phyloP scores from a whole-genome alignment of 2,888 invertebrate genomes.

The Ichneumon xanthorius region DNA sequence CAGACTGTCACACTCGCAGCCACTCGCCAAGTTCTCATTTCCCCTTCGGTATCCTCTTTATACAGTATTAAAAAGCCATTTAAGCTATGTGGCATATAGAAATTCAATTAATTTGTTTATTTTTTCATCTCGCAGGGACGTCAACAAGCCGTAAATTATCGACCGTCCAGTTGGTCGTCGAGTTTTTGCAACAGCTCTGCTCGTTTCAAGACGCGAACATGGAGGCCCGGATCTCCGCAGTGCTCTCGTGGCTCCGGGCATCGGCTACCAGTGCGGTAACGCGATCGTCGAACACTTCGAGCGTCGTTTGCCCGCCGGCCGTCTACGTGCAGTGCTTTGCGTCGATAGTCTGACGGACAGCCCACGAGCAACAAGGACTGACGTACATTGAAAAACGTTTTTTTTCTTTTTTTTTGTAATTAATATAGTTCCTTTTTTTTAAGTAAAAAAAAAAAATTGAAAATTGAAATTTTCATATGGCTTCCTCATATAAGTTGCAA shows the following conservation, averaged over 20 bases:
- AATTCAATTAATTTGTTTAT: not conserved
- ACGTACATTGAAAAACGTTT: no score
- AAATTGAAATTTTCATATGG: no score
- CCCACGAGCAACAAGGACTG: conserved; percentile 87
- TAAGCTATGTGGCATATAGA: not conserved
- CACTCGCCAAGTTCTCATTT: no score
- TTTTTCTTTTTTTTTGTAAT: no score
- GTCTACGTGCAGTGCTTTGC: conserved; percentile 92
- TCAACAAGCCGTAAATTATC: conserved; percentile 79
- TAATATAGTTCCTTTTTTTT: no score
- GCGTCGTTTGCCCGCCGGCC: conserved; percentile 84
- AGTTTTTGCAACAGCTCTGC: conserved; percentile 93
- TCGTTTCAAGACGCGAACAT: conserved; percentile 87
- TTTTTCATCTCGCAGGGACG: conserved; percentile 67
- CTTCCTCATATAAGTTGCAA: no score
- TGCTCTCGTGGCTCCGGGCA: conserved; percentile 91
- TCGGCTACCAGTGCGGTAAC: conserved; percentile 86
- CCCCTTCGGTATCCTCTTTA: no score
- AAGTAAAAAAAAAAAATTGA: no score
- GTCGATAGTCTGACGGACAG: conserved; percentile 92
- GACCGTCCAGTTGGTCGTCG: conserved; percentile 89
- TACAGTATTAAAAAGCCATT: not conserved
- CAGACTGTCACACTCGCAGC: no score
- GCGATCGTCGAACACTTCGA: conserved; percentile 73
- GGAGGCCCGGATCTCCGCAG: conserved; percentile 88